Evolutionary conservation across 2,888 invertebrate species (phyloP), one percentile per base, ranked within the genome.

Genomic region (Smittia aterrima): DNA sequence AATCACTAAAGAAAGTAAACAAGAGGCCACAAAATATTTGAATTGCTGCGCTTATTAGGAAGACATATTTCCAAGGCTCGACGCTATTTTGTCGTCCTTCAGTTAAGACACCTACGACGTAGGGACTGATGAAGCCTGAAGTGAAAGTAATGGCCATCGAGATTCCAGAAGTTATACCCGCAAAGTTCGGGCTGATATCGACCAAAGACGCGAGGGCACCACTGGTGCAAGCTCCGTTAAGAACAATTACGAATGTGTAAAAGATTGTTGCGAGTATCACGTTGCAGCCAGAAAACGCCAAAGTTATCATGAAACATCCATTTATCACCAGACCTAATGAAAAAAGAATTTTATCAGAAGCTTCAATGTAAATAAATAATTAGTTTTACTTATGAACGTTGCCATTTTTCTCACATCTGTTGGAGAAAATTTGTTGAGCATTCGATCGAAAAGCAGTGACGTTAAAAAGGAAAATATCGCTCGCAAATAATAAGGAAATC

Each of bases 151-250:
- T 81, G 78, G 87, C 84, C 74, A 58, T 38, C 20, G 32, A 84
- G n/a, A 89, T 83, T 0, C 89, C 89, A 64, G 89, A 82, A 1
- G 87, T 82, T 25, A 90, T 83, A 76, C 87, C 87, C 80, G 82
- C 79, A 82, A 83, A 80, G 79, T 89, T 89, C 0, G 89, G 89
- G 75, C 89, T 87, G 68, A 90, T 84, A 77, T 91, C 90, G 7
- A 91, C 89, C 75, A 89, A 84, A 72, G 86, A 87, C 1, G 90
- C 87, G 40, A 90, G 80, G 0, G 89, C 87, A 0, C 90, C 90
- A 0, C 89, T 87, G 0, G 89, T 88, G 1, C 88, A 86, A 0
- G 89, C 87, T 0, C 91, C 91, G 78, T 88, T 88, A 3, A 87
- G 82, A 54, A 87, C 86, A 1, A 87, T 86, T 0, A 89, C 88